Base-by-base conservation (phyloP, 2,797 vertebrate species). In the Coluber constrictor region DNA sequence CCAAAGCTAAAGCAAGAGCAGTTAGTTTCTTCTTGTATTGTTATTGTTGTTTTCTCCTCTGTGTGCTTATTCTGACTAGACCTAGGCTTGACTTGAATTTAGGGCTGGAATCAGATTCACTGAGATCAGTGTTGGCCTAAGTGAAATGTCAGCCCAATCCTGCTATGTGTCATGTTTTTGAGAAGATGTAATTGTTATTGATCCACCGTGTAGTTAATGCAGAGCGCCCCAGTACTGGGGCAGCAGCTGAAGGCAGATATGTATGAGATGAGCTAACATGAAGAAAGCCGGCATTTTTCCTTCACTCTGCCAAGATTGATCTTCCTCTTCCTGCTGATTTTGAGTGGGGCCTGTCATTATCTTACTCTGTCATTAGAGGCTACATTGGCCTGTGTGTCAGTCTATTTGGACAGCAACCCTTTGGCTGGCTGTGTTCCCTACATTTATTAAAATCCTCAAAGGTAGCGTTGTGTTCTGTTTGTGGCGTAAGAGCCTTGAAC, bases 311-410 rank as follows among this genome's bases (percentile, higher is more conserved):
- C 98, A 98, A 99, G 99, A 99, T 99, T 99, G 99, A 99, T 99
- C 99, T 99, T 99, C 99, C 99, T 99, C 98, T 99, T 99, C 99
- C 99, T 98, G 99, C 99, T 99, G 98, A 98, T 99, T 99, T 98
- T 98, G 98, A 98, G 98, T 98, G 98, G 98, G 98, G 98, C 98
- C 99, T 99, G 99, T 99, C 99, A 99, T 99, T 99, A 99, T 99
- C 99, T 98, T 99, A 98, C 99, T 99, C 99, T 99, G 99, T 99
- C 99, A 99, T 99, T 99, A 99, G 98, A 98, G 98, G 99, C 98
- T 99, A 98, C 99, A 99, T 98, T 99, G 98, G 98, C 98, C 98
- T 98, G 98, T 98, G 98, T 99, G 99, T 99, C 99, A 99, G 98
- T 99, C 99, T 99, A 98, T 99, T 98, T 98, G 99, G 99, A 99